Evolutionary conservation across 2,888 invertebrate species (phyloP).

Genomic region (Acrobasis suavella): DNA sequence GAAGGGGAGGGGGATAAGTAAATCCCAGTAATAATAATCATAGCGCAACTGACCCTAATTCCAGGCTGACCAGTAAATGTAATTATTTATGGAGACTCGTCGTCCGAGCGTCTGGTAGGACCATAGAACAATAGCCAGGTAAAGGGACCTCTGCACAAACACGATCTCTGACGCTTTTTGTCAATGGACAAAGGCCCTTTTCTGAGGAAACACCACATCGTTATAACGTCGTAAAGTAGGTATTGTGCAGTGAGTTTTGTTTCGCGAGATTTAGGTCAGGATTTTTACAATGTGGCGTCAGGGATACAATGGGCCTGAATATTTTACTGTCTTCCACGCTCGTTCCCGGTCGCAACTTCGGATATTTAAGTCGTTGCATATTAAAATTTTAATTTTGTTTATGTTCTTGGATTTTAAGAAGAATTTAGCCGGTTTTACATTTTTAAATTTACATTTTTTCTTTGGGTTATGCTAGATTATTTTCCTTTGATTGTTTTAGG

Average conservation of each 20-base stretch:
- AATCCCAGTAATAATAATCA: constrained; percentile 75
- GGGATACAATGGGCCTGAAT: constrained; percentile 61
- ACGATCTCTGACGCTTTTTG: constrained; percentile 77
- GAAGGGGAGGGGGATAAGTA: constrained; percentile 78
- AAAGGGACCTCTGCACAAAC: constrained; percentile 74
- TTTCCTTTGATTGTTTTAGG: too few relatives aligned
- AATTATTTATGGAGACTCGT: constrained; percentile 76
- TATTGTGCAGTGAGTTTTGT: constrained; percentile 77
- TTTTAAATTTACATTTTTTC: background rate
- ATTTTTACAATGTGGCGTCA: constrained; percentile 79
- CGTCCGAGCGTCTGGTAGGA: constrained; percentile 74
- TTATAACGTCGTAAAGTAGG: constrained; percentile 79
- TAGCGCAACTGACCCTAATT: constrained; percentile 75
- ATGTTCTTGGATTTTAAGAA: background rate
- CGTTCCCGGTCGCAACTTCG: constrained; percentile 23
- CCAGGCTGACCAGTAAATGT: constrained; percentile 71
- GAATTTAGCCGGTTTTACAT: background rate
- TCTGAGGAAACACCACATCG: constrained; percentile 81
- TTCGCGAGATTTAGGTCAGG: constrained; percentile 78
- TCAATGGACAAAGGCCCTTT: constrained; percentile 79
- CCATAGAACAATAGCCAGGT: constrained; percentile 76
- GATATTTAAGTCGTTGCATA: constrained; percentile 33
- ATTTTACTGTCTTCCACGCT: constrained; percentile 52
- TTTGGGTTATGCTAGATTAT: background rate
- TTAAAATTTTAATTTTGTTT: constrained; percentile 3